Evolutionary conservation across 1,140 invertebrate genomes (phyloP).

Genomic region (Atta texana): DNA sequence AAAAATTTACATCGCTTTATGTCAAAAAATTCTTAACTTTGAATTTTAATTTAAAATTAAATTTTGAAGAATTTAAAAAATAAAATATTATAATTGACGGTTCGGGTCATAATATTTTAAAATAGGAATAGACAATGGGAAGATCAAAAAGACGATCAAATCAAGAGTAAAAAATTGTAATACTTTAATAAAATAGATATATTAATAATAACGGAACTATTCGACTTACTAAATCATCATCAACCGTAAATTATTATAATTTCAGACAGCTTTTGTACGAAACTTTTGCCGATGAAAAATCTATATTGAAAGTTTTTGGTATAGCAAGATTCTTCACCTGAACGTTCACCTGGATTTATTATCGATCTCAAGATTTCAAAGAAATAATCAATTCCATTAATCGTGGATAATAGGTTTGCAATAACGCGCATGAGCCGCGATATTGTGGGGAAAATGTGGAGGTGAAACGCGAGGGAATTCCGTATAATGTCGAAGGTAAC

Average conservation of each 20-base stretch:
- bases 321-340: neutral
- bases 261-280: too few species aligned
- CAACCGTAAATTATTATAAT: neutral
- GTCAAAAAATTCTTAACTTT: constrained; percentile 9
- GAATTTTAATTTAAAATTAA: constrained; percentile 37
- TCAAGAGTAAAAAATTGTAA: too few species aligned
- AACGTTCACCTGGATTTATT: neutral
- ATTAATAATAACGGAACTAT: too few species aligned
- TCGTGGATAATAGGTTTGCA: constrained; percentile 5
- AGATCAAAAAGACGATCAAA: too few species aligned
- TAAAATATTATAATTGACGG: neutral
- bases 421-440: constrained; percentile 1
- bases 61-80: constrained; percentile 5
- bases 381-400: constrained; percentile 18
- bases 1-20: constrained; percentile 20
- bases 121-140: too few species aligned
- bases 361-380: neutral
- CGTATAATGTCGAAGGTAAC: constrained; percentile 45
- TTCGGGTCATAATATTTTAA: too few species aligned
- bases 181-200: too few species aligned
- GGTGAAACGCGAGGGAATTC: neutral
- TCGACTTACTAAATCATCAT: too few species aligned
- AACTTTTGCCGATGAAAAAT: constrained; percentile 20
- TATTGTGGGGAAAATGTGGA: neutral
- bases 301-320: neutral